Evolutionary conservation across 2,113 vertebrate species (phyloP).

Genomic region (Thunnus thynnus): DNA sequence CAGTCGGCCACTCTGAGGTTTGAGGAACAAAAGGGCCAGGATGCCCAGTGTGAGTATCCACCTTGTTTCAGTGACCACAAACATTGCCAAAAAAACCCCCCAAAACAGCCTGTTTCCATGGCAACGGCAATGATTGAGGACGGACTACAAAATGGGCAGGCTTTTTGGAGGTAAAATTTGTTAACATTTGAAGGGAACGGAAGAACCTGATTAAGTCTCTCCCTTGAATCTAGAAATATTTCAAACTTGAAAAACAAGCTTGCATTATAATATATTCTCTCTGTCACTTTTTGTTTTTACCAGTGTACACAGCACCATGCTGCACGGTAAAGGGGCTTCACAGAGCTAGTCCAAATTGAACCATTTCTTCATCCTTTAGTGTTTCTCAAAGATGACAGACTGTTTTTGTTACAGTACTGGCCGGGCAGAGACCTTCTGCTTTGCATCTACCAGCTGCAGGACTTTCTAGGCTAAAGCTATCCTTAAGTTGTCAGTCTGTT

Average conservation of each 20-base stretch:
- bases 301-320: background rate
- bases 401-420: slow-evolving; percentile 30
- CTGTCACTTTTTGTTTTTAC: background rate
- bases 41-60: slow-evolving; percentile 42
- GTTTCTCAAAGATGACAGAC: slow-evolving; percentile 32
- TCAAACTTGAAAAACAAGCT: too few species aligned
- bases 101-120: background rate
- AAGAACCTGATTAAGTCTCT: background rate
- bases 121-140: slow-evolving; percentile 9
- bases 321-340: background rate
- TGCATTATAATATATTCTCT: background rate
- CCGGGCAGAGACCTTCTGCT: slow-evolving; percentile 23
- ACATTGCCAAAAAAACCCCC: background rate
- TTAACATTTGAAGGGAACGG: background rate
- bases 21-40: slow-evolving; percentile 59
- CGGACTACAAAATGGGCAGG: slow-evolving; percentile 9
- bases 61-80: slow-evolving; percentile 34
- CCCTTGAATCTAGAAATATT: too few species aligned
- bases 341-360: slow-evolving; percentile 17
- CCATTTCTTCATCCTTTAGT: slow-evolving; percentile 24
- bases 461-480: slow-evolving; percentile 33
- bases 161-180: background rate
- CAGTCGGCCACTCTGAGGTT: slow-evolving; percentile 48
- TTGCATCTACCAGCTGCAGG: slow-evolving; percentile 37
- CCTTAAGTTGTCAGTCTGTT: slow-evolving; percentile 49